Evolutionary conservation across 2,888 invertebrate genomes (phyloP), one percentile per base, ranked within the genome.

Genomic region (Pristionchus maxplancki): DNA sequence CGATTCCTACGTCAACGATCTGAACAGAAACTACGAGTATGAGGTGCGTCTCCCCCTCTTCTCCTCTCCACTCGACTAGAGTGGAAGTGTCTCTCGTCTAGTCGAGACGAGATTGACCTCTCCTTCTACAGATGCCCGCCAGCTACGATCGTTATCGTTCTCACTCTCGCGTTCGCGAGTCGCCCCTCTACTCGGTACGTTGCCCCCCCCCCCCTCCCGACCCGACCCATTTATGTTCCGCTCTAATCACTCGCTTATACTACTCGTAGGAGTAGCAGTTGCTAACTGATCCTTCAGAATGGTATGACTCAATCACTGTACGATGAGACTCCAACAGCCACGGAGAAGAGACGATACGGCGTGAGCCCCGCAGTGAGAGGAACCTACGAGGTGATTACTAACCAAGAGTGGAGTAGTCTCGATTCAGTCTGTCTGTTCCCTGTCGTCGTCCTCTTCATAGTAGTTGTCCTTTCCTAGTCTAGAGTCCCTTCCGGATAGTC

Each of bases 1-100:
- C 48, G 94, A 94, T 89, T 93, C 92, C 89, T 94, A 93, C 89
- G 93, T 94, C 84, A 91, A 92, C 87, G 93, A 93, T 86, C 90
- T 94, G 88, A 91, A 94, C 90, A 92, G 91, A 86, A 91, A 90
- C 74, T 94, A 93, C 89, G 94, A 93, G 87, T 93, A 91, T 88
- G 91, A 91, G 91, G 91, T 91, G 58, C 74, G 90, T n/a, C n/a
- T 64, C 64, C 31, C 11, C 31, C 64, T 44, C 44, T 58, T 58
- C 31, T 17, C 48, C 4, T 31, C 13, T 5, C 34, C 40, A 17
- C 78, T 78, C 40, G 13, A 71, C 78, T 78, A 44, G 78, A 78
- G 78, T 40, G 74, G 74, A 71, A 0, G 34, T 28, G 34, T 71
- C 37, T 71, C 44, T 44, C 44, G 44, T 44, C 44, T 44, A 44